Evolutionary conservation across 2,888 invertebrate species (phyloP), one percentile per base, ranked within the genome.

Genomic region (Temnothorax ravouxi): DNA sequence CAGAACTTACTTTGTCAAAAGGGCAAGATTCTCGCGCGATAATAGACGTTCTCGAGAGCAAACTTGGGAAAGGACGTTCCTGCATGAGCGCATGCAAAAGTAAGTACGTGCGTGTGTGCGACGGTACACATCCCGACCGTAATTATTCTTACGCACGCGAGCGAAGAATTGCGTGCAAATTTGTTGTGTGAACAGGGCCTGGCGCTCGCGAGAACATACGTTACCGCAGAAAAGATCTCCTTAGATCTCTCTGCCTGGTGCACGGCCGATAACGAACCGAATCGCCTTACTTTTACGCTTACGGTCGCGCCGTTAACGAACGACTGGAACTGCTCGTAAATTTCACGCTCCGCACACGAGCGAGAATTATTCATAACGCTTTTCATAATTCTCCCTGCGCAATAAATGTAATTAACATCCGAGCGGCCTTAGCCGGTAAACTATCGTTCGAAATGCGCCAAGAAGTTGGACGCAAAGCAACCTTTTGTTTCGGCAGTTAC

Each of bases 101-200:
- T 75, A 44, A 52, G 47, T 75, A 44, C 76, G 11, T 64, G 76
- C 74, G 56, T 54, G 83, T 54, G 64, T 64, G 34, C 41, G 38
- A 52, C 29, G 76, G 54, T 56, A 64, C 66, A 52, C 64, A 52
- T 66, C 6, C 67, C 50, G 66, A 52, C 29, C 25, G 72, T 84
- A 86, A 86, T 87, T 86, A 84, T 86, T 81, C 76, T 75, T 81
- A 83, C 67, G 67, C 87, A 86, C 87, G 87, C 87, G 86, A 87
- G 66, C 86, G 47, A 72, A 25, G 76, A 62, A 84, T 84, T 86
- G 84, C 86, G 83, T 87, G 86, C 76, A 77, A 86, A 74, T 86
- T 77, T 76, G 86, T 87, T 79, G 76, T 76, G 81, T 80, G 86
- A 85, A 85, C 82, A 75, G 54, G 61, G 44, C 13, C 29, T 38